Evolutionary conservation across 2,113 vertebrate species (phyloP).

Genomic region (Sinosuthora webbiana): DNA sequence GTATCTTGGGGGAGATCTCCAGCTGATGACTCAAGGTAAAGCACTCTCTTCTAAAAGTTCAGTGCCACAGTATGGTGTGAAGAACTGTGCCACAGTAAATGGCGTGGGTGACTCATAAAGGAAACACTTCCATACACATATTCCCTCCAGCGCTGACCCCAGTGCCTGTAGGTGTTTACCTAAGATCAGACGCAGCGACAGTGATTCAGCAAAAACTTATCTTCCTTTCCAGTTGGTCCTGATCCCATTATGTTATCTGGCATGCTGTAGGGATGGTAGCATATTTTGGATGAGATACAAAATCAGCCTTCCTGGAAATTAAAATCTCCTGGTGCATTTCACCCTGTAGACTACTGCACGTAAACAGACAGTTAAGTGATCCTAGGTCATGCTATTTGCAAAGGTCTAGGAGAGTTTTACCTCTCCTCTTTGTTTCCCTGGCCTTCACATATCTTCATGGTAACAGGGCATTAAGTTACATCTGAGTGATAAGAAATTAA

Average conservation of each 20-base stretch:
- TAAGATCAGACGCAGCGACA: background rate
- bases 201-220: conserved; percentile 17
- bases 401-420: background rate
- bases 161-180: background rate
- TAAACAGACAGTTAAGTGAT: background rate
- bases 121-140: background rate
- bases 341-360: background rate
- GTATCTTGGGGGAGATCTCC: background rate
- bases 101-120: background rate
- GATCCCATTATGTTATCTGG: background rate
- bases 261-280: background rate
- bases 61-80: background rate
- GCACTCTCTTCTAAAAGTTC: background rate
- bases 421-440: background rate
- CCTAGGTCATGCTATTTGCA: background rate
- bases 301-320: background rate
- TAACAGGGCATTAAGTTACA: background rate
- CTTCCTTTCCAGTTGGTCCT: background rate
- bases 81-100: background rate
- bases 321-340: background rate
- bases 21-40: background rate
- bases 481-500: conserved; percentile 10
- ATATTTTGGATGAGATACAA: background rate
- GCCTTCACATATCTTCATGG: background rate
- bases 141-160: background rate